Evolutionary conservation across 2,113 vertebrate species (phyloP), one percentile per base, ranked within the genome.

Genomic region (Eulacestoma nigropectus): DNA sequence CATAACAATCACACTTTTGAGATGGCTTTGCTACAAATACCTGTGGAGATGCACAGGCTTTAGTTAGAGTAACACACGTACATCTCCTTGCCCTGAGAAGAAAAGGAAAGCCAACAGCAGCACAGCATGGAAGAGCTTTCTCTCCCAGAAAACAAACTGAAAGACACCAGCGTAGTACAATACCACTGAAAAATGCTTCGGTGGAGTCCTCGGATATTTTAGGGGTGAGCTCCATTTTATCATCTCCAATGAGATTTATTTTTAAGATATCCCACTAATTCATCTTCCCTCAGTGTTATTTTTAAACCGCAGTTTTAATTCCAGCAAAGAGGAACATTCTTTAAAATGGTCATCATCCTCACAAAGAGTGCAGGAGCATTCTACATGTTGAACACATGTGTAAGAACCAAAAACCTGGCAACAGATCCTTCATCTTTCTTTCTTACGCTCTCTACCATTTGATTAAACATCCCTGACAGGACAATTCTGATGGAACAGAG

Each of bases 61-160:
- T 39, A 81, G 49, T 59, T 10, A 42, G 23, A 87, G 60, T 70
- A 86, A 67, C 42, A 46, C 46, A 88, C 56, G 70, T 89, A 55
- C 74, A 52, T 33, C 59, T 87, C 83, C 65, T 95, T 35, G 8
- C 49, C 75, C 69, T 74, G 64, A 84, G 87, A 78, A 82, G 67
- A 52, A 89, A 85, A 65, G 73, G 30, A 90, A 97, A 95, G 75
- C 73, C 93, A 96, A 95, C 41, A 70, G 52, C 29, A 95, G 78
- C 73, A 53, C 37, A 91, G 47, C 81, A 39, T 5, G 8, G 82
- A 95, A 85, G 52, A 92, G 78, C 90, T 89, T 88, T 68, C 8
- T 75, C 81, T 96, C 93, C 91, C 93, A 82, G 79, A 60, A 96
- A 75, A 90, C 76, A 94, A 91, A 95, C 56, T 46, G 35, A 87